Conservation (phyloP, 2,113 vertebrate species). For the Nothoprocta perdicaria region DNA sequence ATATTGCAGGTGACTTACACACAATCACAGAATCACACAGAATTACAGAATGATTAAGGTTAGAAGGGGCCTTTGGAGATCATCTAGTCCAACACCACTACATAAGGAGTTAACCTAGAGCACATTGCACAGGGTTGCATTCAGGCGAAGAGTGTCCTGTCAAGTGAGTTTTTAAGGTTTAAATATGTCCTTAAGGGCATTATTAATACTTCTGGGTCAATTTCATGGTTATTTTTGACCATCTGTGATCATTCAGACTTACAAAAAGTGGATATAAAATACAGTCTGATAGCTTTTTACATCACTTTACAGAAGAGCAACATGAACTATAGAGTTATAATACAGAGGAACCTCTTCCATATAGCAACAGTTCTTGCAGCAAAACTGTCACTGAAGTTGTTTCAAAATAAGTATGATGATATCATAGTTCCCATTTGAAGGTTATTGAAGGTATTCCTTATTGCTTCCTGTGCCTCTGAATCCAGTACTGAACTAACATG, state of each 20-base stretch:
- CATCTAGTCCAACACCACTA: too few relatives aligned
- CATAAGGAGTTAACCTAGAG: too few relatives aligned
- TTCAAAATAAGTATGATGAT: not conserved
- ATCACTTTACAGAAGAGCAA: not conserved
- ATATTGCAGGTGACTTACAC: not conserved
- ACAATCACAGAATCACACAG: too few relatives aligned
- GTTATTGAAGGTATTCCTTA: not conserved
- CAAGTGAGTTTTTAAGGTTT: not conserved
- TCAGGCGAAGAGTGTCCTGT: not conserved
- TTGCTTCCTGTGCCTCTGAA: not conserved
- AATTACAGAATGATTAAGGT: too few relatives aligned
- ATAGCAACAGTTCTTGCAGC: not conserved
- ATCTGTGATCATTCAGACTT: not conserved
- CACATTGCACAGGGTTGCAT: too few relatives aligned
- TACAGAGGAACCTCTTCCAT: not conserved
- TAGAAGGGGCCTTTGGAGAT: too few relatives aligned
- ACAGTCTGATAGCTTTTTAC: not conserved
- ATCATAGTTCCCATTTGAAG: not conserved
- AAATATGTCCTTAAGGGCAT: not conserved
- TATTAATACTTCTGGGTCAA: not conserved
- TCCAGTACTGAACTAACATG: not conserved
- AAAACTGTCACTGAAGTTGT: not conserved
- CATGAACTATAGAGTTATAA: not conserved
- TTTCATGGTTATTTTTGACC: not conserved
- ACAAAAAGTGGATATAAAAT: not conserved